Evolutionary conservation across 2,113 vertebrate genomes (phyloP).

Genomic region (Protomyctophum bolini): DNA sequence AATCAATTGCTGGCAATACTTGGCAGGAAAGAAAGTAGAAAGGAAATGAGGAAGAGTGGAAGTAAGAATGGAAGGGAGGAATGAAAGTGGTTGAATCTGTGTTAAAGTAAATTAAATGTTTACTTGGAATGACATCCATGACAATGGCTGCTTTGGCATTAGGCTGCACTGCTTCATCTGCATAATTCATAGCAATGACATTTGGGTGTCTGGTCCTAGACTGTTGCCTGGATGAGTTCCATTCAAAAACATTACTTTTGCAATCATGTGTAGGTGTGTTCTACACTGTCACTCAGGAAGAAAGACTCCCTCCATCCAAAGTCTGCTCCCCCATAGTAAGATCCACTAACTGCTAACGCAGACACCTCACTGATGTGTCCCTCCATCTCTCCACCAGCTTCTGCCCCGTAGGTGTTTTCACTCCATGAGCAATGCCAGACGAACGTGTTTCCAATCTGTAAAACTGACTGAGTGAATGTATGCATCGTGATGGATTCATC

Average conservation of each 20-base stretch:
- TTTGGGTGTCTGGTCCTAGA: neutral
- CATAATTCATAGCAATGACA: too few species aligned
- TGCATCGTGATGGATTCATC: conserved; percentile 20
- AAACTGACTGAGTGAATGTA: conserved; percentile 39
- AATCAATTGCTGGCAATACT: too few species aligned
- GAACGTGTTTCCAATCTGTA: conserved; percentile 21
- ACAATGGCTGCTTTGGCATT: neutral
- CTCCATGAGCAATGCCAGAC: conserved; percentile 9
- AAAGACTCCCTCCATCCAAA: neutral
- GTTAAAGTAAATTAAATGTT: neutral
- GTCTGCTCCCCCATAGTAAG: neutral
- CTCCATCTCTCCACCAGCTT: neutral
- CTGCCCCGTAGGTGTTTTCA: conserved; percentile 25
- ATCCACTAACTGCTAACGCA: neutral
- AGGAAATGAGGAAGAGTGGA: too few species aligned
- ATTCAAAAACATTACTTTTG: neutral
- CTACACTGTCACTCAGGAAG: neutral
- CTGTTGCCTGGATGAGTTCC: neutral
- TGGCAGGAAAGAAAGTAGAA: too few species aligned
- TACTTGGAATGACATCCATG: neutral
- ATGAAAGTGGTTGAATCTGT: too few species aligned
- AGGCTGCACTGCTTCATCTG: neutral
- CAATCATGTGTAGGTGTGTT: neutral
- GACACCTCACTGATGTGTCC: conserved; percentile 15
- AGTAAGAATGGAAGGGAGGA: too few species aligned